Percentiles rank a stretch among this genome's conserved stretches.
Evolutionary conservation across 2,888 invertebrate genomes (phyloP).

Genomic region (Hipparchia sbordonii): DNA sequence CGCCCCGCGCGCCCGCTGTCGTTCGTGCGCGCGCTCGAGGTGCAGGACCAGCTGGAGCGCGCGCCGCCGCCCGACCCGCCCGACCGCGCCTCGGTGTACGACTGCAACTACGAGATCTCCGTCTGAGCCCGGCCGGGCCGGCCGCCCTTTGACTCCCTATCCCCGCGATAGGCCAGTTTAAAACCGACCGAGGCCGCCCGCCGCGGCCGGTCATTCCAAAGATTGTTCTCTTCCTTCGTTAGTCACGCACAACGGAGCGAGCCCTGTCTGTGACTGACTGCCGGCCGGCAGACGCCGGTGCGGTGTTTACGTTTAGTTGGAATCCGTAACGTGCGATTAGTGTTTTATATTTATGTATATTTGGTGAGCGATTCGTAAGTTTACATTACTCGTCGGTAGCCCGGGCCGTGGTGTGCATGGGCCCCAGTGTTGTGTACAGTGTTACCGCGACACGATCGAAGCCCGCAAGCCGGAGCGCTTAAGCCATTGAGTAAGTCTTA

Average conservation of each 20-base stretch:
- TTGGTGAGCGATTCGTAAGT: constrained; percentile 59
- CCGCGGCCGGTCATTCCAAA: constrained; percentile 44
- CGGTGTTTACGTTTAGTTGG: constrained; percentile 34
- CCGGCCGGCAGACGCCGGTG: constrained; percentile 30
- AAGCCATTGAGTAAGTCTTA: background rate
- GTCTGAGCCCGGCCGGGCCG: constrained; percentile 84
- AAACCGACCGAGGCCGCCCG: constrained; percentile 25
- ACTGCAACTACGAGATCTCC: constrained; percentile 97
- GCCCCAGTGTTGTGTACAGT: constrained; percentile 72
- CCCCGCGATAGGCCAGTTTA: constrained; percentile 40
- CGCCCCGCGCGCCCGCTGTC: constrained; percentile 89
- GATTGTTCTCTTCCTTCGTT: constrained; percentile 32
- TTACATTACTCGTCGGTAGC: constrained; percentile 48
- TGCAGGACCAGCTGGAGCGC: constrained; percentile 95
- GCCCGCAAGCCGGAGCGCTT: background rate
- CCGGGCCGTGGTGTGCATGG: constrained; percentile 67
- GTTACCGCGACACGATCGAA: constrained; percentile 28
- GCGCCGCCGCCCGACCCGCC: constrained; percentile 83
- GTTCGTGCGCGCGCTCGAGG: constrained; percentile 94
- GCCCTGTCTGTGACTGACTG: constrained; percentile 25
- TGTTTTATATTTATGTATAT: constrained; percentile 73
- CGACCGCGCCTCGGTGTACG: constrained; percentile 94
- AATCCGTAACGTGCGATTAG: constrained; percentile 50
- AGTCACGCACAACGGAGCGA: constrained; percentile 44
- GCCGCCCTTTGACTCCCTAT: constrained; percentile 40